phyloP scores from a whole-genome alignment of 2,797 vertebrate genomes.

The Ceryle rudis region DNA sequence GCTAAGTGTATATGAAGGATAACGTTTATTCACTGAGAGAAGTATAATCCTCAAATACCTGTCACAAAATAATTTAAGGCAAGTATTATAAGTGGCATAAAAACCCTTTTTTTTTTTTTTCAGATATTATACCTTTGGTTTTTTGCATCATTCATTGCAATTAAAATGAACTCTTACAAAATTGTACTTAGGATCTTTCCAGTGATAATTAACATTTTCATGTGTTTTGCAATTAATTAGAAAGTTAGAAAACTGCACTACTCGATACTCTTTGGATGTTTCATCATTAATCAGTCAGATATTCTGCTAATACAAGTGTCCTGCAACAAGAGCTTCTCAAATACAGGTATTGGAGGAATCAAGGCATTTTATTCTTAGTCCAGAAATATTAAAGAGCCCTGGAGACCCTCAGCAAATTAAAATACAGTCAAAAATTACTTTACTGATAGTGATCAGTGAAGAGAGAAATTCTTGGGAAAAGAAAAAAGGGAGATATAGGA shows the following conservation, averaged over 20 bases:
- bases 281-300: conserved; percentile 62
- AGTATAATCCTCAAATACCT: neutral
- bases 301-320: conserved; percentile 17
- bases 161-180: conserved; percentile 53
- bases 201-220: conserved; percentile 63
- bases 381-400: neutral
- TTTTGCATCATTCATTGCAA: conserved; percentile 40
- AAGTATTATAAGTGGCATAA: neutral
- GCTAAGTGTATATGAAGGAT: neutral
- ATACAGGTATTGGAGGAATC: neutral
- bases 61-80: neutral
- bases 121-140: neutral
- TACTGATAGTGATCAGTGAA: neutral
- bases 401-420: neutral
- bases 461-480: neutral
- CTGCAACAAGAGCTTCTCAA: neutral
- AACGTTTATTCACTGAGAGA: neutral
- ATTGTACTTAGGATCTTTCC: conserved; percentile 23
- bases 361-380: neutral
- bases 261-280: conserved; percentile 36
- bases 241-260: conserved; percentile 66
- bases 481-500: neutral
- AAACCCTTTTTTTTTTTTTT: conserved; percentile 14
- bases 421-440: neutral
- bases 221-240: conserved; percentile 66